These are phyloP conservation scores for Cephalophus harveyi DNA, from an alignment of 2,113 vertebrate genomes.

Conservation along the genomic window DNA sequence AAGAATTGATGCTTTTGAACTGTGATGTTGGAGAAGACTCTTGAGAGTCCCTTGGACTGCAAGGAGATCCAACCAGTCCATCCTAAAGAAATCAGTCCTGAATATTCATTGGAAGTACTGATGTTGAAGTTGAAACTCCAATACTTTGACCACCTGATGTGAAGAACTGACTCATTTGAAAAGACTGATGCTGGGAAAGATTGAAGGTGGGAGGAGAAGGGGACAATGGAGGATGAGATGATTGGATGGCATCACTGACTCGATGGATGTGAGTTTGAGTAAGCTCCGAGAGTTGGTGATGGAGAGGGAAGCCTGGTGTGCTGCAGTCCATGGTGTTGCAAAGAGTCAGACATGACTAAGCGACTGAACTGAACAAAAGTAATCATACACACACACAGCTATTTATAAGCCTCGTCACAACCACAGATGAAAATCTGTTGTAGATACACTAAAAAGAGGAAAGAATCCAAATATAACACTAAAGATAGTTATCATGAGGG, in stretches of 20 bases:
- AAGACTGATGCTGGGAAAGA: neutral
- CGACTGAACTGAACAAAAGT: neutral
- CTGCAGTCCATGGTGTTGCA: neutral
- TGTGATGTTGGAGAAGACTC: neutral
- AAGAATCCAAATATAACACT: neutral
- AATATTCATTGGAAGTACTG: neutral
- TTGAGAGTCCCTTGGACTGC: neutral
- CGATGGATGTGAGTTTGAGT: neutral
- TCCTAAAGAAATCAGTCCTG: neutral
- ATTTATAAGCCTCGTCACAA: neutral
- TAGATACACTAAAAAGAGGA: neutral
- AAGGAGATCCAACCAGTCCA: neutral
- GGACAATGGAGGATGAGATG: neutral
- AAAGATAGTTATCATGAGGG: neutral
- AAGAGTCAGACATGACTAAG: neutral
- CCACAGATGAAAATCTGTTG: neutral
- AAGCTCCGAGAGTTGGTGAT: neutral
- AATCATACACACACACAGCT: neutral
- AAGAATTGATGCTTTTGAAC: neutral
- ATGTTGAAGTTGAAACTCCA: neutral
- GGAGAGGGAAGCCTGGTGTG: neutral
- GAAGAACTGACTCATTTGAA: neutral
- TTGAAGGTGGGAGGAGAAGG: neutral
- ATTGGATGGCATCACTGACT: neutral
- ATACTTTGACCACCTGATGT: neutral